Evolutionary conservation across 2,888 invertebrate genomes (phyloP).

Genomic region (Drosophila affinis): DNA sequence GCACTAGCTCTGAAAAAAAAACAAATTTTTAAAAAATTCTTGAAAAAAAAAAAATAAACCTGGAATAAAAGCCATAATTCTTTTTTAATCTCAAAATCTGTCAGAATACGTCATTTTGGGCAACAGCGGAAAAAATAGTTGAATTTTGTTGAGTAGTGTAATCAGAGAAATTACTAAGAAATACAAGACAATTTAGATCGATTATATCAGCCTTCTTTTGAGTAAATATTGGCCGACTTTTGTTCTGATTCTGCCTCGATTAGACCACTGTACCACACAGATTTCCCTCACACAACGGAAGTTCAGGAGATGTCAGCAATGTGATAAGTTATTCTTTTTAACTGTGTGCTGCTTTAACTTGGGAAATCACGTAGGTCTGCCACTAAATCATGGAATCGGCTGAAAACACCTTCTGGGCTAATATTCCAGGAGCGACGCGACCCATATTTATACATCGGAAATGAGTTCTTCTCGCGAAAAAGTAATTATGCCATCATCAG

Average conservation of each 20-base stretch:
- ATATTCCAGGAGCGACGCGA: constrained; percentile 13
- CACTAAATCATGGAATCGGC: constrained; percentile 12
- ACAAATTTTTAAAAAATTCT: too few species aligned
- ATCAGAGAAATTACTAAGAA: neutral
- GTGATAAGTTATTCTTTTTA: neutral
- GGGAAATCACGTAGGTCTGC: constrained; percentile 4
- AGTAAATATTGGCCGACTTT: neutral
- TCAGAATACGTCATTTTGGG: too few species aligned
- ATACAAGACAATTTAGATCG: too few species aligned
- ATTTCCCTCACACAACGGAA: neutral
- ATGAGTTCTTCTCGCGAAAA: constrained; percentile 38
- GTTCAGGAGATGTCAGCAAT: constrained; percentile 13
- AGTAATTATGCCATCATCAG: constrained; percentile 42
- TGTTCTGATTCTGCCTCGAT: neutral
- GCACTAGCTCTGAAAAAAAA: too few species aligned
- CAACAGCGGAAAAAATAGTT: too few species aligned
- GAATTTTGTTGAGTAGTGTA: too few species aligned
- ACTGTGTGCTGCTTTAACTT: neutral
- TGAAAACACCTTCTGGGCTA: constrained; percentile 8
- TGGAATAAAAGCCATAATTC: too few species aligned
- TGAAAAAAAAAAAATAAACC: too few species aligned
- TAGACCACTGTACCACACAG: neutral
- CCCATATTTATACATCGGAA: constrained; percentile 16
- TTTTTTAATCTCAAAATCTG: too few species aligned
- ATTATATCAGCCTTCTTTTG: neutral